Base-by-base conservation (phyloP, 23 tunicate species). In the Aplidium turbinatum region DNA sequence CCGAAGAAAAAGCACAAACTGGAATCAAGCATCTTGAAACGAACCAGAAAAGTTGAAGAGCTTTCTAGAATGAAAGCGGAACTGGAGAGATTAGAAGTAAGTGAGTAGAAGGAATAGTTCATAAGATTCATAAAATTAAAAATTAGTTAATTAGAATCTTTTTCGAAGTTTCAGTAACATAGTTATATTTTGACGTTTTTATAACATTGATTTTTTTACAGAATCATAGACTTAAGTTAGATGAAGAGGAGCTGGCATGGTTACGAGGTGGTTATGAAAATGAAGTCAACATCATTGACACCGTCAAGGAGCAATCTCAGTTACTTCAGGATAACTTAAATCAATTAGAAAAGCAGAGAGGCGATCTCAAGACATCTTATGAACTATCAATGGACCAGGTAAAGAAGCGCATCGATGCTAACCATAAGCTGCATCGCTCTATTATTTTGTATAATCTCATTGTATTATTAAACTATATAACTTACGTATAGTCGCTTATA, bases 201-300 rank as follows among this genome's bases (percentile, higher is more conserved):
- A n/a, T n/a, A n/a, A n/a, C n/a, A n/a, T n/a, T n/a, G n/a, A n/a
- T n/a, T 6, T 25, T 60, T 4, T 26, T 65, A 3, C 38, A 88
- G 96, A 65, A 81, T 30, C 96, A 76, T 40, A 88, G 82, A 56
- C 2, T 35, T 18, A 68, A 47, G 31, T 45, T 88, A 35, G 87
- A 88, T 40, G 75, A 83, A 38, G 85, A 88, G 33, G 96, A 88
- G 48, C 76, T 83, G 51, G 66, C 65, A 33, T 88, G 96, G 96
- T 40, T 88, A 46, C 72, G 96, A 21, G 96, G 96, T 0, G 96
- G 96, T 20, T 88, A 77, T 35, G 96, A 88, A 54, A 77, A 82
- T 18, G 96, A 77, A 33, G 63, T 88, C 3, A 64, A 69, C 4
- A 50, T 81, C 3, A 76, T 88, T 6, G 83, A 88, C 7, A 57